phyloP scores from a whole-genome alignment of 2,113 vertebrate species.

The Balaeniceps rex region DNA sequence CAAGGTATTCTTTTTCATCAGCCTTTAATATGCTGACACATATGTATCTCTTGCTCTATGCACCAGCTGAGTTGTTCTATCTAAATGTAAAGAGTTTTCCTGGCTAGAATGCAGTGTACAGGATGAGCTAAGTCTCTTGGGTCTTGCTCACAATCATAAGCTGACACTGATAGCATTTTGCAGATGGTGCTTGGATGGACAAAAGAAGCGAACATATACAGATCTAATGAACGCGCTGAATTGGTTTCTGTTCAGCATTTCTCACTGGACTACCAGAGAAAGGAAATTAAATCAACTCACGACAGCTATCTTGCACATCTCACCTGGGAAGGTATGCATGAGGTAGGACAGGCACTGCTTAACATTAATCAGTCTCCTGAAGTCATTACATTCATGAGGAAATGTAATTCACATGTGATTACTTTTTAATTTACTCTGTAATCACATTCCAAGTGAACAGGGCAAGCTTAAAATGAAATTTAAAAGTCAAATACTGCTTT shows the following conservation, averaged over 20 bases:
- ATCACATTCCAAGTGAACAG: slow-evolving; percentile 88
- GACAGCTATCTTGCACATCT: slow-evolving; percentile 77
- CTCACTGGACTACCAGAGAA: slow-evolving; percentile 69
- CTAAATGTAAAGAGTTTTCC: slow-evolving; percentile 53
- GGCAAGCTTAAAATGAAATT: slow-evolving; percentile 89
- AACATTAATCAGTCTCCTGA: slow-evolving; percentile 86
- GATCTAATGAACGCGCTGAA: slow-evolving; percentile 71
- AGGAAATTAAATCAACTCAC: slow-evolving; percentile 88
- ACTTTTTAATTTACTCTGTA: slow-evolving; percentile 90
- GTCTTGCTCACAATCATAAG: slow-evolving; percentile 68
- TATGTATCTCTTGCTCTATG: slow-evolving; percentile 2
- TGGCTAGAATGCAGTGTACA: slow-evolving; percentile 64
- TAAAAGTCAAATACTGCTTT: slow-evolving; percentile 90
- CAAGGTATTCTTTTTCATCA: slow-evolving; percentile 46
- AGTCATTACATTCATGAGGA: slow-evolving; percentile 90
- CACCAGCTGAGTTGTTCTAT: slow-evolving; percentile 42
- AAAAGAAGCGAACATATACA: slow-evolving; percentile 66
- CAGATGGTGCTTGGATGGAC: slow-evolving; percentile 75
- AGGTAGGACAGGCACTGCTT: slow-evolving; percentile 79
- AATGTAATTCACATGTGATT: slow-evolving; percentile 88
- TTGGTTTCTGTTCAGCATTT: slow-evolving; percentile 72
- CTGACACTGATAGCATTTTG: slow-evolving; percentile 78
- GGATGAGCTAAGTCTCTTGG: slow-evolving; percentile 56
- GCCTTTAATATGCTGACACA: slow-evolving; percentile 35
- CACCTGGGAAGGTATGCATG: slow-evolving; percentile 78